A percentile compares a stretch with the other conserved stretches of the same genome.
Conservation (phyloP, 2,797 vertebrate species). For the Manis pentadactyla region DNA sequence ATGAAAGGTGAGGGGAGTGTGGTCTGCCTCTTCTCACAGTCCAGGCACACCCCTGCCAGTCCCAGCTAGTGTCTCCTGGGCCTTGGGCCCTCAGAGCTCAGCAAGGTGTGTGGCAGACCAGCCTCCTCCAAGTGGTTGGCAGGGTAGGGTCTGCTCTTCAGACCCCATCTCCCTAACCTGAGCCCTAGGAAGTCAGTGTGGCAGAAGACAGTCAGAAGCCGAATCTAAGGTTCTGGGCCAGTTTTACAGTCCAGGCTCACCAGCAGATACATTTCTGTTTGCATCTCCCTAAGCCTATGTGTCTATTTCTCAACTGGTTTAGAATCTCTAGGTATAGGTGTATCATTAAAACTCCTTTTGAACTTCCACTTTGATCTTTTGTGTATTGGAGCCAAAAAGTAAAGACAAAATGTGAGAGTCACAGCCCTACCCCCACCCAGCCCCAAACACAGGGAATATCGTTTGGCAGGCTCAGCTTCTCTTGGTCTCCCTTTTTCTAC, state of each 20-base stretch:
- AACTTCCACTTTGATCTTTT: background rate
- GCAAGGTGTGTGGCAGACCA: no score
- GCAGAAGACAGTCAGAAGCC: background rate
- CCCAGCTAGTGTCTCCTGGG: background rate
- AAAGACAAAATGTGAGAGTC: background rate
- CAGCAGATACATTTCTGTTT: background rate
- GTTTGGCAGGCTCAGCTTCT: background rate
- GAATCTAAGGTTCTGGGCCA: background rate
- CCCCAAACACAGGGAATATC: background rate
- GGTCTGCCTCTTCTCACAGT: no score
- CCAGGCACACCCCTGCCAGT: background rate
- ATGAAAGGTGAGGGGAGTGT: background rate
- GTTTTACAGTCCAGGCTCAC: background rate
- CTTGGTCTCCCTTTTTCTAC: background rate
- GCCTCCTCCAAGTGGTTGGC: background rate
- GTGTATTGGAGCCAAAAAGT: background rate
- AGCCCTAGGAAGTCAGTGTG: background rate
- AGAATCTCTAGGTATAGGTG: background rate
- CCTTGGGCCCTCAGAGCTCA: background rate
- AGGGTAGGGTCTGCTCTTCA: background rate
- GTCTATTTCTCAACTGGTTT: background rate
- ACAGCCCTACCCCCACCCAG: fast-evolving
- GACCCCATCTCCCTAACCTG: no score
- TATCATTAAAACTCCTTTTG: background rate
- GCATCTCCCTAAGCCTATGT: background rate